Base-by-base conservation (phyloP, 2,888 invertebrate species). In the Tenthredo amoena region DNA sequence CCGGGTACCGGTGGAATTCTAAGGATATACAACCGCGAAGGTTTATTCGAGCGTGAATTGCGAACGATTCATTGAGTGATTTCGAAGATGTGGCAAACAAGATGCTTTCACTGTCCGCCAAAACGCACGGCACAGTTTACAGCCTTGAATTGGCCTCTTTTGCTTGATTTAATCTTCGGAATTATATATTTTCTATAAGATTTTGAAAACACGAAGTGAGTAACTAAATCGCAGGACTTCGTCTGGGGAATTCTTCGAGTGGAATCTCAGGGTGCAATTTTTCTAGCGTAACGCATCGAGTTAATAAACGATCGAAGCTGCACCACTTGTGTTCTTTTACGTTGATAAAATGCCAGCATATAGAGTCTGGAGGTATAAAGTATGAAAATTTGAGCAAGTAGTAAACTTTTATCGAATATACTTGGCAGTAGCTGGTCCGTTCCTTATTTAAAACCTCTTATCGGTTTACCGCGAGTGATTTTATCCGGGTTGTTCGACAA, bases 11-110 rank as follows among this genome's bases (percentile, higher is more conserved):
- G 55, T 31, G 55, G 31, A 77, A 77, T 77, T 77, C 77, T 31
- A 34, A 77, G 26, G 58, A 62, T 58, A 81, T 81, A 81, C 26
- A 55, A 77, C 77, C 40, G 58, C 58, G 37, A 12, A 62, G 81
- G 81, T 81, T 77, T 77, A 77, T 77, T 77, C 77, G 40, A 31
- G 50, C 77, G 77, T 77, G 34, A 77, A 77, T 55, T 77, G 50
- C 50, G 77, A 34, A 55, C 77, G 77, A 77, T 77, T 77, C 77
- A 77, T 77, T 55, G 77, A 77, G 34, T 77, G 77, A 77, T 77
- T 77, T 55, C 21, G 55, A 18, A 77, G 34, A 55, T 55, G 31
- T 50, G 55, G 50, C 26, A 34, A 77, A 77, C 77, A 77, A 77
- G 77, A 50, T 31, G 77, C 18, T 77, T 77, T 40, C 72, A 26